Evolutionary conservation across 2,888 invertebrate species (phyloP).

Genomic region (Cerastis rubricosa): DNA sequence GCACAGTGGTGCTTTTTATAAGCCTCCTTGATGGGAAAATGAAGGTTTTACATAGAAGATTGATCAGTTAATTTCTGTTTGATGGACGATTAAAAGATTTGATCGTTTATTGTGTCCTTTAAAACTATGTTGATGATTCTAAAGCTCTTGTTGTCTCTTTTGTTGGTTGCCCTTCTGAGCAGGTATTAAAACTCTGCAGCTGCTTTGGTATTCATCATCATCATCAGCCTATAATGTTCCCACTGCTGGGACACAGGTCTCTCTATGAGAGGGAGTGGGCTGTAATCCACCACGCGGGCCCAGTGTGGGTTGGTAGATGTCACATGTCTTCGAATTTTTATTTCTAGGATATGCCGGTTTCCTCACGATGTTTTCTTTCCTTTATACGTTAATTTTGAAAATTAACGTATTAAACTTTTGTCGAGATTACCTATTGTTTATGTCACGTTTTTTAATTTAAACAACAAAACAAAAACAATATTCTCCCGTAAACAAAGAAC

Average conservation of each 20-base stretch:
- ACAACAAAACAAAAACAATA: slow-evolving; percentile 7
- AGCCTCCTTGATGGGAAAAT: slow-evolving; percentile 46
- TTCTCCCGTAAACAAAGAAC: slow-evolving; percentile 14
- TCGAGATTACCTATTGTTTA: neutral
- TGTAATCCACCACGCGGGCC: too few species aligned
- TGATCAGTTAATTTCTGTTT: slow-evolving; percentile 48
- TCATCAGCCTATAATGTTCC: too few species aligned
- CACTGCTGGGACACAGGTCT: too few species aligned
- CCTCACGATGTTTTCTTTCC: too few species aligned
- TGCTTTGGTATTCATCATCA: neutral
- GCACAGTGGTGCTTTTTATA: slow-evolving; percentile 56
- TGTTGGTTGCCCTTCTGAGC: neutral
- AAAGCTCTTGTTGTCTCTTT: neutral
- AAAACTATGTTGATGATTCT: neutral
- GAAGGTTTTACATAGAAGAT: slow-evolving; percentile 53
- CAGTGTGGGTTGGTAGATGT: too few species aligned
- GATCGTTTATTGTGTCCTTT: neutral
- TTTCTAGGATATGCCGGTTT: too few species aligned
- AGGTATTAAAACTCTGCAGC: neutral
- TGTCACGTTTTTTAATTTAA: neutral
- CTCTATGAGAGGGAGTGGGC: too few species aligned
- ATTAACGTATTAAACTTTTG: neutral
- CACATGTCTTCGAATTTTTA: too few species aligned
- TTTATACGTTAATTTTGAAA: too few species aligned
- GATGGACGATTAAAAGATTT: slow-evolving; percentile 9